Evolutionary conservation across 2,797 vertebrate species (phyloP).

Genomic region (Bucorvus abyssinicus): DNA sequence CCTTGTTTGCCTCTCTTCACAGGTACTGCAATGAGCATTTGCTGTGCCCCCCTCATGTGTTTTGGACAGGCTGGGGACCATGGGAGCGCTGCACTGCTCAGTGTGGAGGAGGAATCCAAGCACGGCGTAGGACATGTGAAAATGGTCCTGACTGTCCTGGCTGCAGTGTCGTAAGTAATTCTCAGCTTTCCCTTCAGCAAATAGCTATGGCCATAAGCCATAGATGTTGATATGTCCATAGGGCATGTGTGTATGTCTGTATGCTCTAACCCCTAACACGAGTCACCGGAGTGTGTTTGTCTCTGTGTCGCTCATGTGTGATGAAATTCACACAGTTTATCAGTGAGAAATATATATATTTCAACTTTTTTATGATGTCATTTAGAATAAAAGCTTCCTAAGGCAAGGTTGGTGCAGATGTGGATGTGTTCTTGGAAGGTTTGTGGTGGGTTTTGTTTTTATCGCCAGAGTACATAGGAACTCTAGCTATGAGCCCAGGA

Average conservation of each 20-base stretch:
- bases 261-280: neutral
- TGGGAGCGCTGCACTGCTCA: conserved; percentile 95
- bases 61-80: conserved; percentile 95
- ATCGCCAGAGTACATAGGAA: neutral
- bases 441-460: neutral
- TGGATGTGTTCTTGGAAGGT: neutral
- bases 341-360: neutral
- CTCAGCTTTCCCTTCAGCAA: neutral
- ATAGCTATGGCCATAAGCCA: neutral
- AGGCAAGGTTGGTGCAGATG: neutral
- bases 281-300: neutral
- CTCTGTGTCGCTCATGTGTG: neutral
- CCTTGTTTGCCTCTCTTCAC: conserved; percentile 3
- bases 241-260: neutral
- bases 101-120: conserved; percentile 94
- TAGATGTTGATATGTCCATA: neutral
- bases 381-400: neutral
- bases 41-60: conserved; percentile 90
- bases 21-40: conserved; percentile 98
- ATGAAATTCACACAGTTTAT: neutral
- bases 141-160: conserved; percentile 95
- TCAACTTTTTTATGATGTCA: neutral
- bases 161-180: conserved; percentile 84
- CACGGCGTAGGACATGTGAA: conserved; percentile 89
- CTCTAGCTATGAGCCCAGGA: neutral